Base-by-base conservation (phyloP, 2,888 invertebrate species). In the Eupithecia pulchellata region DNA sequence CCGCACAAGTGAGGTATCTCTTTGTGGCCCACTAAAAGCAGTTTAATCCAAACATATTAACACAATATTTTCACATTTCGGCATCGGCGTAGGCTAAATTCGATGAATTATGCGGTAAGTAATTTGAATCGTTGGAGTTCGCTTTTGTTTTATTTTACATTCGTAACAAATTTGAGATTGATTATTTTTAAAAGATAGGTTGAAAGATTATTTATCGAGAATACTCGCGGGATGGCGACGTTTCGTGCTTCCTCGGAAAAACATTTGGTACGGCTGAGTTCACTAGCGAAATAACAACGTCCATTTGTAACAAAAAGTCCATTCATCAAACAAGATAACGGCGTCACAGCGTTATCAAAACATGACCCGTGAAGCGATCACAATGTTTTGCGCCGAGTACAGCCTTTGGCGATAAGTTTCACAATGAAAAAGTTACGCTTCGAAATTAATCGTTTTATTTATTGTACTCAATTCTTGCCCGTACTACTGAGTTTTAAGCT, bases 321-420 rank as follows among this genome's bases (percentile, higher is more conserved):
- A 92, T 92, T 92, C 91, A 91, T 92, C 92, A 91, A 89, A 91
- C 86, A 84, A 91, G 92, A 92, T 91, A 92, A 92, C 90, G 91
- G 89, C 89, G 91, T 91, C 91, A 90, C 87, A 82, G 85, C 90
- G 91, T 91, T 92, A 92, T 91, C 92, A 91, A 92, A 92, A 91
- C 90, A 91, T 88, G 89, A 88, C 88, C 89, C 88, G 91, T 86
- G 89, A 90, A 90, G 87, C 89, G 91, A 91, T 92, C 91, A 87
- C 87, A 88, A 88, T 89, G 90, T 91, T 91, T 90, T 89, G 89
- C 88, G 83, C 81, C 83, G 84, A 85, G 85, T 85, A 86, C 84
- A 81, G 83, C 79, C 82, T 83, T 78, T 77, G 81, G 88, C 86
- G 89, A 88, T 89, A 91, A 89, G 88, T 90, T 89, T 87, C 86